phyloP scores from a whole-genome alignment of 2,797 vertebrate species.

The Naso thynnoides region DNA sequence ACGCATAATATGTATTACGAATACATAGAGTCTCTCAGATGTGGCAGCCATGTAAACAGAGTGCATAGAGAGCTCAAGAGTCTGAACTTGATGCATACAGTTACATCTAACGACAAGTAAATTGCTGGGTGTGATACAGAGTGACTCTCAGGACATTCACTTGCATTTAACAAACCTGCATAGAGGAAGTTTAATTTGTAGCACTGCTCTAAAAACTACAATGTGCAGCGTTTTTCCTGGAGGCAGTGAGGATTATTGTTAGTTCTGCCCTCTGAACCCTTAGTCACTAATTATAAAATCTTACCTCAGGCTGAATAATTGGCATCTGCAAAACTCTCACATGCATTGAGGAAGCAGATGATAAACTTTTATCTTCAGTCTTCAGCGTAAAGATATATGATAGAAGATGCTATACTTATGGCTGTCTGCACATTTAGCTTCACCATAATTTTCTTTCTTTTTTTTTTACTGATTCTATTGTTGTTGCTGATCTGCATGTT shows the following conservation, averaged over 20 bases:
- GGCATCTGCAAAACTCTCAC: constrained; percentile 9
- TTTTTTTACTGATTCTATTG: too few species aligned
- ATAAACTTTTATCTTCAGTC: neutral
- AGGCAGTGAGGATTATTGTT: constrained; percentile 11
- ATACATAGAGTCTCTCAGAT: neutral
- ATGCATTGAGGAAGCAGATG: neutral
- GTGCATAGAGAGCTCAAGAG: constrained; percentile 16
- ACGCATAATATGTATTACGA: neutral
- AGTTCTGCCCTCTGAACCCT: constrained; percentile 8
- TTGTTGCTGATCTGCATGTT: too few species aligned
- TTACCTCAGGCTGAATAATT: constrained; percentile 19
- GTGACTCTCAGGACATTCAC: constrained; percentile 25
- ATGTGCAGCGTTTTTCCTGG: constrained; percentile 9
- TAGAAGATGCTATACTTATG: neutral
- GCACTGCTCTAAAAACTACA: constrained; percentile 3
- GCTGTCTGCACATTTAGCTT: neutral
- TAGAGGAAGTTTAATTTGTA: constrained; percentile 19
- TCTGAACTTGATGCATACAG: constrained; percentile 24
- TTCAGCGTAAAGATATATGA: neutral
- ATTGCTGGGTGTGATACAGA: constrained; percentile 57
- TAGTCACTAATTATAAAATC: constrained; percentile 42
- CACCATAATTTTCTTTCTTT: neutral
- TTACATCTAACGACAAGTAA: constrained; percentile 55
- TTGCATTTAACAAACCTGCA: constrained; percentile 30
- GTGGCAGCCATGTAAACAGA: constrained; percentile 19